Percentiles rank a stretch among this genome's conserved stretches.
These are phyloP conservation scores for Climacteris rufus DNA, from an alignment of 2,113 vertebrate genomes.

Conservation along the genomic window DNA sequence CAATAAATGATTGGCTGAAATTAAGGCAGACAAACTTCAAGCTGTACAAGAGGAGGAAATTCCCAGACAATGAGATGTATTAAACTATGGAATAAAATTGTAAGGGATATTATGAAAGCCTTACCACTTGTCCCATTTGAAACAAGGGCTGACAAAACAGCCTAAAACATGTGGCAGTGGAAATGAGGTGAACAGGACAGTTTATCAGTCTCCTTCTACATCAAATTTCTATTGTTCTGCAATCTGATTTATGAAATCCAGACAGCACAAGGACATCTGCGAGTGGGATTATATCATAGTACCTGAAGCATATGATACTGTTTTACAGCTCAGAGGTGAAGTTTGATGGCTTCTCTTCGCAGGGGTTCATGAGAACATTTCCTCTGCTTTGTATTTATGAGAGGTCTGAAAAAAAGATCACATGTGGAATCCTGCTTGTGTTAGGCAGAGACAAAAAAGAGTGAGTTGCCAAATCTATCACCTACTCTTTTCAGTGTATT, in stretches of 20 bases:
- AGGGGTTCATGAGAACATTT: conserved; percentile 47
- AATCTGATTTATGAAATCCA: conserved; percentile 34
- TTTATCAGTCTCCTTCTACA: neutral
- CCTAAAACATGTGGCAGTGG: neutral
- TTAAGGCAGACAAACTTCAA: conserved; percentile 27
- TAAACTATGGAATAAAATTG: conserved; percentile 21
- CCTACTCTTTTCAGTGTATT: neutral
- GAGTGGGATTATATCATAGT: neutral
- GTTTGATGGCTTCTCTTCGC: conserved; percentile 15
- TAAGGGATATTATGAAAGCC: neutral
- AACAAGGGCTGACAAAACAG: neutral
- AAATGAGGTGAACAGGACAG: neutral
- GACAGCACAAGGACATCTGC: neutral
- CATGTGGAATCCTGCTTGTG: neutral
- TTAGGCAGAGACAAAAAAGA: neutral
- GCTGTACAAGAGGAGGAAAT: neutral
- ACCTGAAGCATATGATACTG: conserved; percentile 18
- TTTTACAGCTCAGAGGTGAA: conserved; percentile 28
- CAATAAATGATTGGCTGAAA: neutral
- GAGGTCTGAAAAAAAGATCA: conserved; percentile 14
- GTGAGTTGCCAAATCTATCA: neutral
- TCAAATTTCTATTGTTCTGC: neutral
- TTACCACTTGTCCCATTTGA: neutral
- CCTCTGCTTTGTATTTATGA: conserved; percentile 30
- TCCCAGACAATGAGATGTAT: conserved; percentile 32